Percentiles rank a stretch among this genome's conserved stretches.
phyloP scores from a whole-genome alignment of 2,797 vertebrate species.

The Myotis myotis region DNA sequence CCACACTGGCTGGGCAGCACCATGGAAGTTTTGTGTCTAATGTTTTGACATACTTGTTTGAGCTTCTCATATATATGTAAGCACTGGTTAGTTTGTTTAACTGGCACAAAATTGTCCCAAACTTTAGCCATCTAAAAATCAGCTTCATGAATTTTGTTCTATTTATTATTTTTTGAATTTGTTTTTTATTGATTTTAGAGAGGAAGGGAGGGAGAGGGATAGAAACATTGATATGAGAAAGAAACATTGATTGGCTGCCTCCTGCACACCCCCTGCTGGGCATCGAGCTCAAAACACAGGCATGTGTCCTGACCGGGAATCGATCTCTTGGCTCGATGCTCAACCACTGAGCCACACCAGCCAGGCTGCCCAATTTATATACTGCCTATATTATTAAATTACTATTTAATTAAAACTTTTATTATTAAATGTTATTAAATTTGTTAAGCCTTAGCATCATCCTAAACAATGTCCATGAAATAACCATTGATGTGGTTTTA shows the following conservation, averaged over 20 bases:
- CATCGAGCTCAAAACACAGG: no score
- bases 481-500: neutral
- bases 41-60: neutral
- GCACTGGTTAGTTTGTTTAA: neutral
- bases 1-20: no score
- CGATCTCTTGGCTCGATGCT: no score
- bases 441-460: neutral
- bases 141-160: neutral
- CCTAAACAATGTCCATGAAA: neutral
- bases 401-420: slow-evolving; percentile 1
- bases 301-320: no score
- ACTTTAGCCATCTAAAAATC: neutral
- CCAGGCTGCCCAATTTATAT: slow-evolving; percentile 9
- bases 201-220: no score
- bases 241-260: no score
- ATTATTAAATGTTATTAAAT: neutral
- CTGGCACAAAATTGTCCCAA: neutral
- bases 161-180: neutral
- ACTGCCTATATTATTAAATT: neutral
- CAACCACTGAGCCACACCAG: no score
- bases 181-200: no score
- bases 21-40: neutral
- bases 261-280: no score
- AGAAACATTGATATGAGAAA: no score
- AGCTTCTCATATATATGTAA: neutral